These are phyloP conservation scores for Trichonephila inaurata DNA, from an alignment of 1,140 invertebrate species.

Conservation along the genomic window DNA sequence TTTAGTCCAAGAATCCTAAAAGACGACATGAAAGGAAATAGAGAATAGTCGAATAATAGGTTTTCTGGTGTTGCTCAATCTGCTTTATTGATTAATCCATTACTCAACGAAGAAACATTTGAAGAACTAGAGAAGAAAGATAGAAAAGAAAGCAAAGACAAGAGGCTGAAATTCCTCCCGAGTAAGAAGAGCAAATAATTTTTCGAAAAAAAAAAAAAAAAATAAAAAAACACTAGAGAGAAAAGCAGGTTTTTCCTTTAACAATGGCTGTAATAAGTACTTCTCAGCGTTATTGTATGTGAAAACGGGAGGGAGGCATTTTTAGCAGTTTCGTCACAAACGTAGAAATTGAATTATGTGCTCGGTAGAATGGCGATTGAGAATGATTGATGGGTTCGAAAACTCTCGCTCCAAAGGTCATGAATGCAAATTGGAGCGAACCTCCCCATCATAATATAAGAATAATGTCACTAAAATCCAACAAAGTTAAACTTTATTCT, in stretches of 20 bases:
- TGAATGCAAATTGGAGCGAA: constrained; percentile 63
- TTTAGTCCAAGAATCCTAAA: neutral
- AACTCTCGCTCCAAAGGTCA: constrained; percentile 69
- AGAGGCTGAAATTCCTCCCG: constrained; percentile 36
- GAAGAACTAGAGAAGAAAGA: constrained; percentile 35
- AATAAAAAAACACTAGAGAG: constrained; percentile 8
- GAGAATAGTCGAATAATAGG: constrained; percentile 38
- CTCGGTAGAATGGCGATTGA: constrained; percentile 40
- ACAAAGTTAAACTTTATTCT: constrained; percentile 32
- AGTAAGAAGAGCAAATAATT: neutral
- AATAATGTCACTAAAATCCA: constrained; percentile 63
- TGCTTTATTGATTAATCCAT: constrained; percentile 75
- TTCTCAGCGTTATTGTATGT: neutral
- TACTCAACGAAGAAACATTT: constrained; percentile 49
- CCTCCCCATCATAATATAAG: constrained; percentile 53
- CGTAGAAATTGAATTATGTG: constrained; percentile 68
- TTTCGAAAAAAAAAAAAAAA: constrained; percentile 35
- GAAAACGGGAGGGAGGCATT: neutral
- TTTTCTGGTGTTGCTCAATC: constrained; percentile 49
- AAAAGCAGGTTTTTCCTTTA: constrained; percentile 48
- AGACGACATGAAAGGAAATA: constrained; percentile 1
- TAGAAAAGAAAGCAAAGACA: constrained; percentile 24
- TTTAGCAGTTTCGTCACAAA: constrained; percentile 71
- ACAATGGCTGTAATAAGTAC: constrained; percentile 61
- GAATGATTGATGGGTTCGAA: constrained; percentile 73